Evolutionary conservation across 2,888 invertebrate species (phyloP).

Genomic region (Nasonovia ribisnigri): DNA sequence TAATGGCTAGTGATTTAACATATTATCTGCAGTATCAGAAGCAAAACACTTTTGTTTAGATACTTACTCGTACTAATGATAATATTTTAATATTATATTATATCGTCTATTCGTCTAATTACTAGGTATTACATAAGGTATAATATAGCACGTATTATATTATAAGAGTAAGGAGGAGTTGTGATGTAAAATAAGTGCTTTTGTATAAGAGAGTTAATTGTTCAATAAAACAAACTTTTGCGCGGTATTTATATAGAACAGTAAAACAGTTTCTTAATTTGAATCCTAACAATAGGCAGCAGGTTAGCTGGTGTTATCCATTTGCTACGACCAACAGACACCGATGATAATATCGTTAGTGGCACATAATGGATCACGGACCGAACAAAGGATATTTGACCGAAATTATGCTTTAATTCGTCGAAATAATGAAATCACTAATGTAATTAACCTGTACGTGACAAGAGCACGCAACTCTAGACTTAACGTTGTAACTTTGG

Average conservation of each 20-base stretch:
- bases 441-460: constrained; percentile 47
- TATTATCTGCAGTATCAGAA: neutral
- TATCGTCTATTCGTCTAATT: too few relatives aligned
- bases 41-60: neutral
- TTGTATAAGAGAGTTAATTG: neutral
- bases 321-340: neutral
- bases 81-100: too few relatives aligned
- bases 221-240: neutral
- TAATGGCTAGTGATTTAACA: neutral
- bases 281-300: neutral
- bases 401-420: constrained; percentile 41
- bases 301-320: too few relatives aligned
- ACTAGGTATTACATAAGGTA: too few relatives aligned
- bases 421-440: constrained; percentile 32
- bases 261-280: constrained; percentile 47
- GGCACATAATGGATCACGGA: constrained; percentile 15
- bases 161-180: neutral
- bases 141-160: too few relatives aligned
- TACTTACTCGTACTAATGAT: neutral
- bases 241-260: neutral
- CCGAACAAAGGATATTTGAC: constrained; percentile 33
- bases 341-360: neutral
- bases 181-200: neutral
- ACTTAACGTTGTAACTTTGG: neutral
- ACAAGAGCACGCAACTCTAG: constrained; percentile 31